phyloP scores from a whole-genome alignment of 2,888 invertebrate genomes.

The Sicus ferrugineus region DNA sequence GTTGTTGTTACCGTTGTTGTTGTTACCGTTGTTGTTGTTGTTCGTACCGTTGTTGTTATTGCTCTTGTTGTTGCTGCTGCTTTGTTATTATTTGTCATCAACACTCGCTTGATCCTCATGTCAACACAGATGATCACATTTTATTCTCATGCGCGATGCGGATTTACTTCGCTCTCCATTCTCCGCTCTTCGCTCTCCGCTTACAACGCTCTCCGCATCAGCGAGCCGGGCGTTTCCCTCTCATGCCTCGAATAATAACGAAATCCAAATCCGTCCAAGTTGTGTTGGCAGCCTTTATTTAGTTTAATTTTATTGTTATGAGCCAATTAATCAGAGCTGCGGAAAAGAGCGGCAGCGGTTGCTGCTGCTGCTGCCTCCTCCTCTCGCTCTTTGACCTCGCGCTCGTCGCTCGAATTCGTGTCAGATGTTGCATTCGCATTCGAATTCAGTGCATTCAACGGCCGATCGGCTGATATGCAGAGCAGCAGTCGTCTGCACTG shows the following conservation, averaged over 20 bases:
- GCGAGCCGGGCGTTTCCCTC: constrained; percentile 26
- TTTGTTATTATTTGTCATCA: constrained; percentile 32
- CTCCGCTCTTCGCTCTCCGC: not conserved
- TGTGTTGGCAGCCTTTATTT: constrained; percentile 16
- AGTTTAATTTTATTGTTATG: constrained; percentile 39
- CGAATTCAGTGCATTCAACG: too few relatives aligned
- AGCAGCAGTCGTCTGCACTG: too few relatives aligned
- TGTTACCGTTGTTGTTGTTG: not conserved
- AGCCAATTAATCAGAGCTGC: constrained; percentile 23
- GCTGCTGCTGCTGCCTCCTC: not conserved
- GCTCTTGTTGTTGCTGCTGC: constrained; percentile 16
- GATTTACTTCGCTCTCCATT: not conserved
- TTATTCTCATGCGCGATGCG: constrained; percentile 37
- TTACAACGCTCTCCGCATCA: constrained; percentile 28
- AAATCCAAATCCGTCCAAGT: constrained; percentile 4
- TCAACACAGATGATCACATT: constrained; percentile 65
- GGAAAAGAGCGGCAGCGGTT: not conserved
- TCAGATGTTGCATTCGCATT: too few relatives aligned
- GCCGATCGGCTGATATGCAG: not conserved
- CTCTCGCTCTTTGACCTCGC: not conserved
- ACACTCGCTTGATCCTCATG: constrained; percentile 59
- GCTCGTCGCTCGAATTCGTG: constrained; percentile 4
- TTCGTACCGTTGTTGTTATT: not conserved
- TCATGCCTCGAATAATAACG: constrained; percentile 32
- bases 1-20: not conserved